Evolutionary conservation across 2,797 vertebrate genomes (phyloP).

Genomic region (Acrocephalus scirpaceus): DNA sequence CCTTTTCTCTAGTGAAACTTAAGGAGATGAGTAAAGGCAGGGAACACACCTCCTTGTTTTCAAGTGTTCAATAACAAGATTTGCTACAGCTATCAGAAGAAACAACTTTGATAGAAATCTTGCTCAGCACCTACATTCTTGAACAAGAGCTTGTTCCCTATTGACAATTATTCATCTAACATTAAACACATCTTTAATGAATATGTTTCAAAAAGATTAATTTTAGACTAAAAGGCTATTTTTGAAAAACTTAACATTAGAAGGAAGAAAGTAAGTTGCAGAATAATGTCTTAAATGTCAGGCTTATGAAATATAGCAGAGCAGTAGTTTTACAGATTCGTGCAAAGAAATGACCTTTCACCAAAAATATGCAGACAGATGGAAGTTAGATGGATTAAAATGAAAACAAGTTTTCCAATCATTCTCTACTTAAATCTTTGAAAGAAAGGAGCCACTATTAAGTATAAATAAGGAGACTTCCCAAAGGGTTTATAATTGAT

Average conservation of each 20-base stretch:
- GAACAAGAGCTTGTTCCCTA: background rate
- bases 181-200: background rate
- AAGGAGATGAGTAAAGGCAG: background rate
- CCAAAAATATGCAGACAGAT: background rate
- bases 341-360: background rate
- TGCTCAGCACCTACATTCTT: background rate
- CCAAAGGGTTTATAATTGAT: background rate
- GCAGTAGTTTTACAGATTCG: background rate
- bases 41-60: background rate
- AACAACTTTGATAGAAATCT: background rate
- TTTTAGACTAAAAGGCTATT: background rate
- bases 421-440: background rate
- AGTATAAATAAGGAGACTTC: background rate
- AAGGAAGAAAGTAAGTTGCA: background rate
- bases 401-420: background rate
- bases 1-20: background rate
- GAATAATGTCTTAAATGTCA: background rate
- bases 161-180: background rate
- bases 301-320: background rate
- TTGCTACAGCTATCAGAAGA: background rate
- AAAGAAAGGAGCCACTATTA: background rate
- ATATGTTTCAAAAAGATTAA: background rate
- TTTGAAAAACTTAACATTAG: background rate
- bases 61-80: background rate
- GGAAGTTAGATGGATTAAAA: background rate